Conservation (phyloP, 2,113 vertebrate genomes). For the mouse (Mus musculus) region GRCm39 chr13:89103501-89104000, state of each 20-base stretch:
- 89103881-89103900: no score
- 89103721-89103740: neutral
- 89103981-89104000: no score
- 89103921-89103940: no score
- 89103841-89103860: no score
- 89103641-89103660: neutral
- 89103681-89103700: neutral
- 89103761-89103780: slow-evolving; percentile 21
- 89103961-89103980: no score
- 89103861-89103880: no score
- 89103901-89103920: no score
- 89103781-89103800: no score
- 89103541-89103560: neutral
- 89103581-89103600: neutral
- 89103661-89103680: slow-evolving; percentile 12
- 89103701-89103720: slow-evolving; percentile 32
- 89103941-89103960: no score
- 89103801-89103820: no score
- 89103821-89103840: no score
- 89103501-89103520: neutral
- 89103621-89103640: neutral
- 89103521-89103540: neutral
- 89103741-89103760: neutral
- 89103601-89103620: neutral
- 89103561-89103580: neutral